Evolutionary conservation across 2,888 invertebrate species (phyloP).

Genomic region (Drosophila neonasuta): DNA sequence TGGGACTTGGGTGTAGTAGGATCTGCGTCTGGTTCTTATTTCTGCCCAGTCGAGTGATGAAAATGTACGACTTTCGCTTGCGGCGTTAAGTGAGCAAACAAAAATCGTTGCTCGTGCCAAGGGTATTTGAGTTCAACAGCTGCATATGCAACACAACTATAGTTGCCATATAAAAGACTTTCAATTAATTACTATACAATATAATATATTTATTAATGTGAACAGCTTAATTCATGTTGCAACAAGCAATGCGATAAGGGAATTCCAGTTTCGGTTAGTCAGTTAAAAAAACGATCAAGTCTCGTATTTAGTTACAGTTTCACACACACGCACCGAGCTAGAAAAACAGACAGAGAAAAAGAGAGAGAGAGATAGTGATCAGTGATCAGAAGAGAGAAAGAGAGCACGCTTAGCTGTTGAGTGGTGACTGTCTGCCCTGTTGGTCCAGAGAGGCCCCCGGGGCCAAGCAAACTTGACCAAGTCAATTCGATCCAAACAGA

Average conservation of each 20-base stretch:
- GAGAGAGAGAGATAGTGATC: background rate
- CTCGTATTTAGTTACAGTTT: slow-evolving; percentile 74
- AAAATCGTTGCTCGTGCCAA: slow-evolving; percentile 29
- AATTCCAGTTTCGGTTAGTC: slow-evolving; percentile 9
- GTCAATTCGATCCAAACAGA: slow-evolving; percentile 63
- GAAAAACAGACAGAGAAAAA: slow-evolving; percentile 4
- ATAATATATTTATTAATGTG: background rate
- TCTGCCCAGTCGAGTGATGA: slow-evolving; percentile 62
- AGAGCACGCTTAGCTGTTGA: slow-evolving; percentile 37
- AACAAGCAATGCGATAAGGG: slow-evolving; percentile 12
- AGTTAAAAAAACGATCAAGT: background rate
- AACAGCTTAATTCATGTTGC: background rate
- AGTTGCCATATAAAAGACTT: background rate
- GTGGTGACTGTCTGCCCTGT: slow-evolving; percentile 47
- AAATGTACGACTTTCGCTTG: slow-evolving; percentile 73
- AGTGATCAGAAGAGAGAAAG: background rate
- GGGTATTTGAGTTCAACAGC: slow-evolving; percentile 11
- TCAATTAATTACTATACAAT: background rate
- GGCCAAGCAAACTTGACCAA: slow-evolving; percentile 66
- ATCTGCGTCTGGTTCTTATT: slow-evolving; percentile 32
- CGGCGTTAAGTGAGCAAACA: slow-evolving; percentile 65
- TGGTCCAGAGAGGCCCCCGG: slow-evolving; percentile 54
- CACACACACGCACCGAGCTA: slow-evolving; percentile 51
- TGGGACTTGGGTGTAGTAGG: slow-evolving; percentile 24
- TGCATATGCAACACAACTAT: slow-evolving; percentile 4